A percentile compares a stretch with the other conserved stretches of the same genome.
Evolutionary conservation across 2,888 invertebrate genomes (phyloP).

Genomic region (Ptychoptera albimana): DNA sequence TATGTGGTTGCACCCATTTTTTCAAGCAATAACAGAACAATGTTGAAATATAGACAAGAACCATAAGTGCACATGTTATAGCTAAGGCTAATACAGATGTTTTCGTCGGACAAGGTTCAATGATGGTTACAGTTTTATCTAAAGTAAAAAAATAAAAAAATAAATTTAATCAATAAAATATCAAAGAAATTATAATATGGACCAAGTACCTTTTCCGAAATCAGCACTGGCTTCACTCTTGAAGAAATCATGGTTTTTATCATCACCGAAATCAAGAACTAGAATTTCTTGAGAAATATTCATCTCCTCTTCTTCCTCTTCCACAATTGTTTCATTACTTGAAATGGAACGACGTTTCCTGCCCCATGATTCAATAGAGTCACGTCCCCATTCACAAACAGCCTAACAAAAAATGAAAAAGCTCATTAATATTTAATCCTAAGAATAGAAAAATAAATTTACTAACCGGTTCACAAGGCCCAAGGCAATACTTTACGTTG

Average conservation of each 20-base stretch:
- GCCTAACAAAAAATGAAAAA: slow-evolving; percentile 38
- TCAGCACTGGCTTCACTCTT: slow-evolving; percentile 61
- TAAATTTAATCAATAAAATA: not conserved
- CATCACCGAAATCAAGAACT: slow-evolving; percentile 84
- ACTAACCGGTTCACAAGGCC: slow-evolving; percentile 82
- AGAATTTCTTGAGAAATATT: slow-evolving; percentile 88
- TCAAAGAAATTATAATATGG: too few species aligned
- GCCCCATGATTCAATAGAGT: slow-evolving; percentile 82
- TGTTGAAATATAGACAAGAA: slow-evolving; percentile 79
- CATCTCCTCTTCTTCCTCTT: slow-evolving; percentile 62
- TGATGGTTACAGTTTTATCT: slow-evolving; percentile 82
- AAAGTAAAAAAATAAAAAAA: slow-evolving; percentile 1
- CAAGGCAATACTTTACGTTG: slow-evolving; percentile 90
- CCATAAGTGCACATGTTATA: slow-evolving; percentile 77
- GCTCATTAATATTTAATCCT: slow-evolving; percentile 8
- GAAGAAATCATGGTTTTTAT: slow-evolving; percentile 64
- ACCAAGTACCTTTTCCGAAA: slow-evolving; percentile 52
- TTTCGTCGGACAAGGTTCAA: slow-evolving; percentile 83
- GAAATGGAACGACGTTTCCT: slow-evolving; percentile 62
- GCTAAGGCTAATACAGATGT: slow-evolving; percentile 80
- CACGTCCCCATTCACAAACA: slow-evolving; percentile 81
- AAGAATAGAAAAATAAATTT: not conserved
- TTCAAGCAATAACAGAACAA: slow-evolving; percentile 88
- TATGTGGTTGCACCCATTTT: slow-evolving; percentile 75
- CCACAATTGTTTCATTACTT: slow-evolving; percentile 44